Conservation (phyloP, 2,888 invertebrate species). For the Drosophila paranaensis region DNA sequence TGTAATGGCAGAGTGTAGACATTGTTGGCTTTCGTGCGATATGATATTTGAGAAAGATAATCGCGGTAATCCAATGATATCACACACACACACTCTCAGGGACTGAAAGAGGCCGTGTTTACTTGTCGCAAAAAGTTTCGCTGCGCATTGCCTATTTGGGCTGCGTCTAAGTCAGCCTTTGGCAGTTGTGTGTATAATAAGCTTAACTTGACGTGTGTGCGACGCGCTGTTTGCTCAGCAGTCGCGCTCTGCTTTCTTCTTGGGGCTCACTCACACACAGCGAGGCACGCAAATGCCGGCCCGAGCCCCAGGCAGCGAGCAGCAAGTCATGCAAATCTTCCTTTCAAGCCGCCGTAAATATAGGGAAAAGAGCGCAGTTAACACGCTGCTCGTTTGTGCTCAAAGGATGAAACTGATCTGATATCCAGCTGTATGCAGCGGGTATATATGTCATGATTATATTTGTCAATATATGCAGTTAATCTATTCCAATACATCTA, state of each 20-base stretch:
- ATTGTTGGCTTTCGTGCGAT: constrained; percentile 76
- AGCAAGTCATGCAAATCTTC: constrained; percentile 39
- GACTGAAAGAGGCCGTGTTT: constrained; percentile 9
- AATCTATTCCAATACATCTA: background rate
- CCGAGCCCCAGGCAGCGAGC: constrained; percentile 15
- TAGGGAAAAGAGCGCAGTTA: background rate
- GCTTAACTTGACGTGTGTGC: constrained; percentile 47
- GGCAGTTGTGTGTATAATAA: constrained; percentile 63
- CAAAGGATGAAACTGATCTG: constrained; percentile 29
- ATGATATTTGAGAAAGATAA: constrained; percentile 77
- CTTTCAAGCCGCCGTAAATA: constrained; percentile 14
- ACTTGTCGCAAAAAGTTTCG: constrained; percentile 30
- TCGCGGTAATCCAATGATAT: constrained; percentile 71
- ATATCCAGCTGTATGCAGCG: constrained; percentile 17
- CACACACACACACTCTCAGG: constrained; percentile 25
- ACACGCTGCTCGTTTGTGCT: constrained; percentile 11
- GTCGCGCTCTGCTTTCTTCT: constrained; percentile 33
- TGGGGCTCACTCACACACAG: constrained; percentile 49
- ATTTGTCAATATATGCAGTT: background rate
- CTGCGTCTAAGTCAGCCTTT: constrained; percentile 62
- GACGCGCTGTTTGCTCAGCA: constrained; percentile 58
- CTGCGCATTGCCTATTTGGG: constrained; percentile 34
- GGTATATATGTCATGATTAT: background rate
- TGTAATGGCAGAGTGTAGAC: constrained; percentile 65
- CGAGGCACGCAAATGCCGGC: constrained; percentile 44